Evolutionary conservation across 2,113 vertebrate species (phyloP), one percentile per base, ranked within the genome.

Genomic region (Syrrhaptes paradoxus): DNA sequence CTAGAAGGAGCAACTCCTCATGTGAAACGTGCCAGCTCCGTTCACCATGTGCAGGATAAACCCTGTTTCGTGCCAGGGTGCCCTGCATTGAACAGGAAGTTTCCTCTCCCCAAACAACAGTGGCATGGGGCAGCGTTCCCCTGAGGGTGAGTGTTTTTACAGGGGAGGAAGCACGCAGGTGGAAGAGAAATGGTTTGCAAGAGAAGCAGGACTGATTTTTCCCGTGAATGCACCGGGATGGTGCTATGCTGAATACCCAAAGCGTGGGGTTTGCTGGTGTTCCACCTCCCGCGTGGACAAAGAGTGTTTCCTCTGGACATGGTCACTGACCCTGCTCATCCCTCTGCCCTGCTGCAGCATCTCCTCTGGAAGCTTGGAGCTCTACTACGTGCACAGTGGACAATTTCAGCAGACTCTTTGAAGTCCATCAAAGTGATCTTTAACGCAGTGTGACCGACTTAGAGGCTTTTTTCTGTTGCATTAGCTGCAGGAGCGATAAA

Each of bases 331-430:
- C 28, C 29, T 0, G 1, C 57, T 82, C 70, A 20, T 59, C 34
- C 13, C 17, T 72, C 57, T 76, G 85, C 41, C 85, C 72, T 80
- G 63, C 54, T 52, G 55, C 36, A 68, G 45, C 62, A 49, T 70
- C 55, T 76, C 52, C 31, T 46, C 4, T 65, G 85, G 83, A 66
- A 90, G 85, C n/a, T 14, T 41, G 41, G 41, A 41, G 13, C 41
- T 41, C 13, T 41, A 41, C n/a, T 57, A 71, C 9, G 0, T 10
- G 66, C 36, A 0, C 43, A 14, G n/a, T 1, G 1, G 41, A 36
- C 38, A 36, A 16, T 71, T 81, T 41, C 65, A 13, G 76, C 54
- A 13, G 54, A 61, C 59, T 75, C 12, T 21, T 20, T 61, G 67
- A 83, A 92, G 63, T 29, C 46, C 73, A 25, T 67, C 80, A 49